Base-by-base conservation (phyloP, 2,797 vertebrate species). In the Dryobates pubescens region DNA sequence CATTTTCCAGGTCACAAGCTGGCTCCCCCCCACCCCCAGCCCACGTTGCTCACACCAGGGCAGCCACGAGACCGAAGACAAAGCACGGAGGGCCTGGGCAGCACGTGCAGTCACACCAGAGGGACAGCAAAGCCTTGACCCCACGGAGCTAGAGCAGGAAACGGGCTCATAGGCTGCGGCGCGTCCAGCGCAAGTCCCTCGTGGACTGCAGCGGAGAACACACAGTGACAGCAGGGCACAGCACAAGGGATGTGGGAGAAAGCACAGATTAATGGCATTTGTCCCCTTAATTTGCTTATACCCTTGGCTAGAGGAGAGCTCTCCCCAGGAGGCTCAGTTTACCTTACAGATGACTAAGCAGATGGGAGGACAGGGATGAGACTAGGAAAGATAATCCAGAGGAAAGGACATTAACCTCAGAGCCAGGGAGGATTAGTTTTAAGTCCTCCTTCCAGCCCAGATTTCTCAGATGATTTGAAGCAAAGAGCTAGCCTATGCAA, bases 1-100 rank as follows among this genome's bases (percentile, higher is more conserved):
- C 89, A 84, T 82, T 88, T 89, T 76, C 47, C 59, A 57, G 92
- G 89, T 86, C 85, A 79, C 82, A 77, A 74, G 71, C 41, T 89
- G 64, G 65, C 54, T 86, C 56, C 13, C 59, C 11, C 11, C 51
- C 36, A 38, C 68, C 88, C 77, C 87, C 74, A 94, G 36, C 41
- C 62, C 58, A 3, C 7, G 9, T 12, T 69, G 41, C 53, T 94
- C 82, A 79, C 91, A 89, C 68, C 62, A 80, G 83, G n/a, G 82
- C 51, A 79, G 58, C 23, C 49, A 41, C 17, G 43, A 58, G 89
- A 81, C 72, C n/a, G n/a, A n/a, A n/a, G n/a, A n/a, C n/a, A 29
- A 92, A 26, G 14, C 79, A 34, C 5, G 53, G 71, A 64, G 83
- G 93, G 79, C 62, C 70, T 75, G 47, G 59, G n/a, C 1, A 6